Base-by-base conservation (phyloP, 2,113 vertebrate species). In the Polyodon spathula region DNA sequence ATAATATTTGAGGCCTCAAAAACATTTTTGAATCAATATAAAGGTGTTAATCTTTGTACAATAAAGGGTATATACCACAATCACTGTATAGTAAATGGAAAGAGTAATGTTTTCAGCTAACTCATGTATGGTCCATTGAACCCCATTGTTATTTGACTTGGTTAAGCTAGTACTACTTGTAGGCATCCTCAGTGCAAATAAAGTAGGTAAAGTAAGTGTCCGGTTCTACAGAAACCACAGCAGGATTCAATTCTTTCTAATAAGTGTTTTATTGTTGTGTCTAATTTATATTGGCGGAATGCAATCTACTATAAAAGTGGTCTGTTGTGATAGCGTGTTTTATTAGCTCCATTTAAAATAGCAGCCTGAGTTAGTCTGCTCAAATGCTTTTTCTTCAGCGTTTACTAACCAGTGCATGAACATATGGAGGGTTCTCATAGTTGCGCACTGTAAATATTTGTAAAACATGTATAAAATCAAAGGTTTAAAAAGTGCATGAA, bases 281-380 rank as follows among this genome's bases (percentile, higher is more conserved):
- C 48, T 50, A 50, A 50, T 50, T 50, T 50, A n/a, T 50, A 50
- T 50, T 50, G 48, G 48, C 15, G 48, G 12, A 50, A 50, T 50
- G 48, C 48, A 50, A 50, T 50, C 9, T 50, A 50, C 48, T 50
- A 10, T 6, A n/a, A 50, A 50, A 50, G 15, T 50, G 48, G 6
- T 50, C 48, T 50, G 48, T 50, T 50, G 12, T 14, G 48, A 50
- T 50, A 50, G 48, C 15, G 48, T n/a, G 48, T n/a, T 6, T 50
- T 50, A 50, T 50, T 50, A 50, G 48, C 48, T 50, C 48, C 48
- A 5, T 50, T n/a, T 50, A 50, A 50, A 50, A 11, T 14, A 4
- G 6, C 15, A 12, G 48, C 48, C 48, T n/a, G 48, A 12, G 10
- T n/a, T n/a, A 50, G 48, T 50, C 48, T 50, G 48, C 48, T 50